Evolutionary conservation across 2,113 vertebrate species (phyloP), one percentile per base, ranked within the genome.

Genomic region (Siniperca chuatsi): DNA sequence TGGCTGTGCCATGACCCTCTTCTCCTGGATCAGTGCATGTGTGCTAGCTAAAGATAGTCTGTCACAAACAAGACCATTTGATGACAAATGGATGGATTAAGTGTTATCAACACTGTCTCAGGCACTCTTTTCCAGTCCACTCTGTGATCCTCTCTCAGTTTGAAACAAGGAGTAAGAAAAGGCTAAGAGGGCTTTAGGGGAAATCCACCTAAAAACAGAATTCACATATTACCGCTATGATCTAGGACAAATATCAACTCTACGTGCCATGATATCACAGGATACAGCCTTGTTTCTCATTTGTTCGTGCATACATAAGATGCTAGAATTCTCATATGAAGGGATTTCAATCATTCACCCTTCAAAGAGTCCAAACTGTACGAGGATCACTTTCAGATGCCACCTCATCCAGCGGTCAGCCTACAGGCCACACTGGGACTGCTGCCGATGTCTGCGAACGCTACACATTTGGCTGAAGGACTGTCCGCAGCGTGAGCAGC

Each of bases 401-500:
- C 37, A 12, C 18, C 37, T 29, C 40, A 15, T 10, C 25, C 44
- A 20, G 50, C 4, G 0, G n/a, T 29, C 12, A 16, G 55, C 64
- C 91, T 92, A 93, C 83, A 94, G 87, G 42, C 94, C 94, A 23
- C 94, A 94, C 90, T 93, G 93, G 4, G 93, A 94, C 90, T 95
- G 94, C 78, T 94, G 94, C 35, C 94, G 88, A 81, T 94, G 94
- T 65, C 94, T 76, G 7, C 94, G 91, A 1, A 94, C 94, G 46
- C 94, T 94, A 40, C 92, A 93, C 92, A 93, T 93, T 46, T 94
- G 93, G 75, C 92, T 94, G 81, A 95, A 94, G 69, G 91, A 91
- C 92, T 95, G 93, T 71, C 94, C 93, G 0, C 94, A 95, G 67
- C 91, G 91, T 0, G 92, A 80, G 80, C 94, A 95, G 87, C 89